Conservation (phyloP, 2,797 vertebrate species). For the Cheirogaleus major region DNA sequence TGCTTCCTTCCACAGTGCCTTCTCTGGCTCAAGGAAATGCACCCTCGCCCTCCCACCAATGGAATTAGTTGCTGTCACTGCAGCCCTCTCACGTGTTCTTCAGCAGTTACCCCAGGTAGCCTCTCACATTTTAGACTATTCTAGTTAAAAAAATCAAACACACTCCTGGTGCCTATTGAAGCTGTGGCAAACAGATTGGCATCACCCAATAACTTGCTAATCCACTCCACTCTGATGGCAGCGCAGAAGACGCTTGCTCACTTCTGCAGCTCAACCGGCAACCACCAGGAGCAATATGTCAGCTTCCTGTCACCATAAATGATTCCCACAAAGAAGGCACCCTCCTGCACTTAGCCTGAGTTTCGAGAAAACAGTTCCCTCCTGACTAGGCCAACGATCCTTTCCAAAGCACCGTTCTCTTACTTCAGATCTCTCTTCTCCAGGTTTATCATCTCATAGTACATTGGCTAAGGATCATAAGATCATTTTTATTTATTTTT, state of each 20-base stretch:
- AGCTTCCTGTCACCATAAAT: not conserved
- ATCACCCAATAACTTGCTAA: not conserved
- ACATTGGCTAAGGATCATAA: not conserved
- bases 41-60: not conserved
- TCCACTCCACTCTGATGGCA: not conserved
- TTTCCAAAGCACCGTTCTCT: not conserved
- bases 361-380: not conserved
- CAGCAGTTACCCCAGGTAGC: not conserved
- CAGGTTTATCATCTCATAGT: not conserved
- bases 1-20: not conserved
- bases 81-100: not conserved
- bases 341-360: not conserved
- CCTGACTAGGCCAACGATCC: not conserved
- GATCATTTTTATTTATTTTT: not conserved
- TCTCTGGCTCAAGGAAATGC: not conserved
- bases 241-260: not conserved
- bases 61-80: not conserved
- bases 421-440: not conserved
- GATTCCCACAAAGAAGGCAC: not conserved
- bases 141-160: not conserved
- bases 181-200: not conserved
- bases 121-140: not conserved
- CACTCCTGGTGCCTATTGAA: not conserved
- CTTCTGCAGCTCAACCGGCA: not conserved
- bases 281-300: not conserved